Evolutionary conservation across 2,797 vertebrate genomes (phyloP).

Genomic region (Oreonectes daqikongensis): DNA sequence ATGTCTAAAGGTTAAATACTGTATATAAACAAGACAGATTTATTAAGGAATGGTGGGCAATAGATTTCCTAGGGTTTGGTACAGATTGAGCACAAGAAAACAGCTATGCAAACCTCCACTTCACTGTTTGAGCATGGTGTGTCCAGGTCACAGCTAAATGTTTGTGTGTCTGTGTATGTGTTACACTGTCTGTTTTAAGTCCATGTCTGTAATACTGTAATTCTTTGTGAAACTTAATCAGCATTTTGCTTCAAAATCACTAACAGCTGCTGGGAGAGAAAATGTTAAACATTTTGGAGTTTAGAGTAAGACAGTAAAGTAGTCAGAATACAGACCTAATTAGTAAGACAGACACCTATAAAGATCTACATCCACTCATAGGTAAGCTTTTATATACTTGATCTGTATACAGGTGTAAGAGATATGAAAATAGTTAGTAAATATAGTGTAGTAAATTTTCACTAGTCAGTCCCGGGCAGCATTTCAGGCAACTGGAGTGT

Average conservation of each 20-base stretch:
- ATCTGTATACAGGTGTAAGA: neutral
- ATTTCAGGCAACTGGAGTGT: slow-evolving; percentile 65
- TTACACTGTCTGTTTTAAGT: slow-evolving; percentile 76
- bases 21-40: slow-evolving; percentile 4
- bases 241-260: slow-evolving; percentile 84
- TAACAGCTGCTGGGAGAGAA: slow-evolving; percentile 78
- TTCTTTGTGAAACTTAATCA: slow-evolving; percentile 79
- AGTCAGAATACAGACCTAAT: neutral
- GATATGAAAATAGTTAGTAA: neutral
- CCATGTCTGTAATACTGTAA: slow-evolving; percentile 75
- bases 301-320: slow-evolving; percentile 4
- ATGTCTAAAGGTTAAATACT: neutral
- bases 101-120: slow-evolving; percentile 70
- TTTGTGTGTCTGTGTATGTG: slow-evolving; percentile 69
- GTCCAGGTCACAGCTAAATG: slow-evolving; percentile 81
- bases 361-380: neutral
- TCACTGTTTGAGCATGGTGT: slow-evolving; percentile 98
- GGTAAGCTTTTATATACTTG: slow-evolving; percentile 16
- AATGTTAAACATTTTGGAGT: slow-evolving; percentile 62
- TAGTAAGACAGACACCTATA: neutral
- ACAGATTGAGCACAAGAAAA: slow-evolving; percentile 71
- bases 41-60: neutral
- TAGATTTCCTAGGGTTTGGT: slow-evolving; percentile 59
- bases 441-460: neutral
- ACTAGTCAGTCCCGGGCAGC: slow-evolving; percentile 58